A percentile compares a stretch with the other conserved stretches of the same genome.
These are phyloP conservation scores for Saccostrea echinata DNA, from an alignment of 1,140 invertebrate genomes.

Conservation along the genomic window DNA sequence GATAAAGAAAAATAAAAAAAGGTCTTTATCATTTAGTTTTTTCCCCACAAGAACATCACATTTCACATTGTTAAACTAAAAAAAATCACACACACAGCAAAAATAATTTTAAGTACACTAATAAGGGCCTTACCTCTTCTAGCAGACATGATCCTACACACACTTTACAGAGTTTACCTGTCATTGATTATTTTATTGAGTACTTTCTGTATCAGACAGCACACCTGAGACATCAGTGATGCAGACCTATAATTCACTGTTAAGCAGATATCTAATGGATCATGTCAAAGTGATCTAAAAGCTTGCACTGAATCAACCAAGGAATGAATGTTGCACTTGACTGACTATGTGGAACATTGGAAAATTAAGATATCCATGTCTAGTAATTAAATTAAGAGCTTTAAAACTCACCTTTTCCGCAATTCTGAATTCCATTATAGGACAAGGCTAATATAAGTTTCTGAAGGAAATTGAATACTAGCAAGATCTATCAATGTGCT, in stretches of 20 bases:
- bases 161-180: not conserved
- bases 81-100: not conserved
- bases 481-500: too few relatives aligned
- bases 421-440: too few relatives aligned
- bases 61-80: not conserved
- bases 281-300: not conserved
- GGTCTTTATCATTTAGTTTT: not conserved
- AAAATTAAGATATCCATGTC: not conserved
- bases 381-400: too few relatives aligned
- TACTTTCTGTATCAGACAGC: not conserved
- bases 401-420: too few relatives aligned
- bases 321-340: not conserved
- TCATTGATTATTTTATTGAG: slow-evolving; percentile 14
- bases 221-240: slow-evolving; percentile 17
- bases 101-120: not conserved
- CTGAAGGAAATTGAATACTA: too few relatives aligned
- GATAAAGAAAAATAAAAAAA: not conserved
- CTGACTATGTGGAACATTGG: not conserved
- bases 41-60: not conserved
- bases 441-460: too few relatives aligned
- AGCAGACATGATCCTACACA: slow-evolving; percentile 10
- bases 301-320: not conserved
- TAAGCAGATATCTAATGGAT: not conserved
- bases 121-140: not conserved
- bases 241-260: not conserved